Percentiles rank a stretch among this genome's conserved stretches.
Conservation (phyloP, 1,140 invertebrate genomes). For the Dolichoris vasculosae region DNA sequence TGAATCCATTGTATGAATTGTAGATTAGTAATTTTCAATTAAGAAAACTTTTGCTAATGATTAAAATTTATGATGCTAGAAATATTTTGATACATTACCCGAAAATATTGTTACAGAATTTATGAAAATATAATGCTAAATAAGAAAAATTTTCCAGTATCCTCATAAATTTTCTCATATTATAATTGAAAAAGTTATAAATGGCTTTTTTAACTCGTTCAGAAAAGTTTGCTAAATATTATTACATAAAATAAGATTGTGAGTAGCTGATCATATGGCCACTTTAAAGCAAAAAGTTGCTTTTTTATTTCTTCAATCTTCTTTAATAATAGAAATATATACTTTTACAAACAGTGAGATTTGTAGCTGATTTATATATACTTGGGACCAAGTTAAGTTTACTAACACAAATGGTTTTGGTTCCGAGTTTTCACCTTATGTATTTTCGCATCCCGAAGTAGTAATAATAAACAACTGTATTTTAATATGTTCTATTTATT, state of each 20-base stretch:
- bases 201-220: background rate
- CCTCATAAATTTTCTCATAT: background rate
- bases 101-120: no score
- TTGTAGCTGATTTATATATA: background rate
- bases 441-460: no score
- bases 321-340: background rate
- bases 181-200: conserved; percentile 4
- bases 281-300: background rate
- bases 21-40: no score
- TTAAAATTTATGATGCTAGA: no score
- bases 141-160: background rate
- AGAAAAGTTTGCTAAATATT: background rate
- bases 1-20: no score
- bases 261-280: background rate
- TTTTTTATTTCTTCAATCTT: background rate
- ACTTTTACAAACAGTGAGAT: background rate
- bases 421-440: no score
- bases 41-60: no score
- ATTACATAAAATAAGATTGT: background rate
- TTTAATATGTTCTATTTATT: no score
- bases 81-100: no score
- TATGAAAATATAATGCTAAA: background rate
- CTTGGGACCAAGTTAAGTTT: background rate
- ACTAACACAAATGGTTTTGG: no score
- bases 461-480: no score